Percentiles rank a stretch among this genome's conserved stretches.
These are phyloP conservation scores for Archegozetes longisetosus DNA, from an alignment of 1,140 invertebrate species.

Conservation along the genomic window DNA sequence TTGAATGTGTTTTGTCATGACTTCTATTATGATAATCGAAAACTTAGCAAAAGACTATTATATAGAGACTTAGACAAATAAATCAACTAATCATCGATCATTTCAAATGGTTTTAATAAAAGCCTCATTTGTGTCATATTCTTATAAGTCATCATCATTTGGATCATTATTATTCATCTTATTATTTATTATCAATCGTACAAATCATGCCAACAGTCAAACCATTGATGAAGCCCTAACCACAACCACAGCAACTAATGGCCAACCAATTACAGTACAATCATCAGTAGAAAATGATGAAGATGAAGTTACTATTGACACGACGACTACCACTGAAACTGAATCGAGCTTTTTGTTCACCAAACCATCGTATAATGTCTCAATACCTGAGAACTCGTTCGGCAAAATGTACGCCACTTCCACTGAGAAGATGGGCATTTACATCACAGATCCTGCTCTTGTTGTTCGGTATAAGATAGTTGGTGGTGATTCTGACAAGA, in stretches of 20 bases:
- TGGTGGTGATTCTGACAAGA: constrained; percentile 63
- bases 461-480: constrained; percentile 62
- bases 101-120: not conserved
- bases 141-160: not conserved
- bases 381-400: constrained; percentile 75
- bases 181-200: not conserved
- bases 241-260: not conserved
- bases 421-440: constrained; percentile 49
- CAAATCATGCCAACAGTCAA: not conserved
- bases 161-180: not conserved
- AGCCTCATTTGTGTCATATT: not conserved
- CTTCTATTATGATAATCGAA: no score
- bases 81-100: not conserved
- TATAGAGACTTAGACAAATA: no score
- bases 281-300: not conserved
- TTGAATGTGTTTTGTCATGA: no score
- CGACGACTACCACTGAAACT: not conserved
- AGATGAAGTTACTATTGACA: not conserved
- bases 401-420: constrained; percentile 60
- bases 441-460: constrained; percentile 26
- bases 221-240: not conserved
- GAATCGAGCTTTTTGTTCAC: constrained; percentile 40
- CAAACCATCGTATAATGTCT: constrained; percentile 61
- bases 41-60: no score
- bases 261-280: not conserved